Conservation (phyloP, 2,113 vertebrate species). For the Tenebrosternarchus preto region DNA sequence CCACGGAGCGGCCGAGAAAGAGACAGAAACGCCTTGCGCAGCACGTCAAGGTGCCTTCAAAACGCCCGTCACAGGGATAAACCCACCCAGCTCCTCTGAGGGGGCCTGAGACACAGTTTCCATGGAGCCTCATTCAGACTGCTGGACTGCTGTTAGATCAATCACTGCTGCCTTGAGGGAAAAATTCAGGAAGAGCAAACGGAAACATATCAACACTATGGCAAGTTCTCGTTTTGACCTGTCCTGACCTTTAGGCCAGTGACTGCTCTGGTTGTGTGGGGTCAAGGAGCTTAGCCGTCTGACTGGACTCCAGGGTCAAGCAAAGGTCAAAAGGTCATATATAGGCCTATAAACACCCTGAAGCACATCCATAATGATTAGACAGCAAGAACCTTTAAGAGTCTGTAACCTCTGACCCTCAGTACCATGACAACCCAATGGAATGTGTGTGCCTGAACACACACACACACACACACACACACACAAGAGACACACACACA, state of each 20-base stretch:
- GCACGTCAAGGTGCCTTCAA: no score
- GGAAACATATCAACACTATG: constrained; percentile 13
- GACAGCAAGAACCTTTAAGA: constrained; percentile 67
- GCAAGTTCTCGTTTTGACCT: not conserved
- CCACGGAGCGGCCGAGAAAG: no score
- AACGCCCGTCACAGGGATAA: no score
- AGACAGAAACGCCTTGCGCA: no score
- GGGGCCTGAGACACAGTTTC: no score
- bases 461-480: constrained; percentile 31
- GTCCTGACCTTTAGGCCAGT: not conserved
- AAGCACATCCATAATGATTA: constrained; percentile 58
- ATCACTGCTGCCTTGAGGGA: no score
- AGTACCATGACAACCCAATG: constrained; percentile 36
- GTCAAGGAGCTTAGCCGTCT: constrained; percentile 58
- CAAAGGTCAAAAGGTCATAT: constrained; percentile 56
- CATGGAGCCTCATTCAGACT: no score
- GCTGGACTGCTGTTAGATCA: no score
- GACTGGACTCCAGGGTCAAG: constrained; percentile 59
- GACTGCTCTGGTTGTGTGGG: constrained; percentile 4
- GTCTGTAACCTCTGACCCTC: constrained; percentile 64
- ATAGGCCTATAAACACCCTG: constrained; percentile 64
- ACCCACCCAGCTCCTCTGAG: no score
- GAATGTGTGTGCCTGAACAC: not conserved
- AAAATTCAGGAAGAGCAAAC: not conserved
- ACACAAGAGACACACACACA: constrained; percentile 21